Base-by-base conservation (phyloP, 2,888 invertebrate genomes). In the Phlogophora meticulosa region DNA sequence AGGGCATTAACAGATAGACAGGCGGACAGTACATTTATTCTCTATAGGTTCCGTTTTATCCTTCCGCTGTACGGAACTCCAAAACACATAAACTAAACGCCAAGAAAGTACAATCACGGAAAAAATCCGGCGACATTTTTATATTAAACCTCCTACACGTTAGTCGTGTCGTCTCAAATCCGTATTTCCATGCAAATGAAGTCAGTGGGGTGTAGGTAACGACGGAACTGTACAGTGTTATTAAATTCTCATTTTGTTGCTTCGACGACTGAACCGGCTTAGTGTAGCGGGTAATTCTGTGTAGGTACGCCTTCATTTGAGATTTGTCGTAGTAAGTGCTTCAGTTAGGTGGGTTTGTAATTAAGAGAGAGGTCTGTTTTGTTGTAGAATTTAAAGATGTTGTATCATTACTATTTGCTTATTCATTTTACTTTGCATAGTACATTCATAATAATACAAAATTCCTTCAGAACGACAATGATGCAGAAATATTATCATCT, bases 121-220 rank as follows among this genome's bases (percentile, higher is more conserved):
- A 62, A 76, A 76, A 63, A 43, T 17, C 45, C 57, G 5, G 22
- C 42, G 60, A 79, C 70, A 69, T 64, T 74, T 76, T 76, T 69
- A 64, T 64, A 76, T 78, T 58, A 74, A 78, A 64, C 60, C 22
- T 46, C 10, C 34, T 59, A 51, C 61, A 69, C 69, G 63, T 60
- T 70, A 73, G 72, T 68, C 63, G 61, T 72, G 80, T 67, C 79
- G 72, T 71, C 75, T 69, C 59, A 81, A 80, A 84, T 77, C 76
- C 81, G 81, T 80, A 84, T 86, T 85, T 82, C 72, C 79, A 86
- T 86, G 82, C 78, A 86, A 86, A 85, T 83, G 80, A 84, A 81
- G 51, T 42, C 76, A 63, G 70, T 67, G 79, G 66, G 69, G 76
- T 55, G 74, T 38, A 51, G 65, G 76, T 73, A 80, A 70, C 78